Percentiles rank a stretch among this genome's conserved stretches.
Conservation (phyloP, 2,888 invertebrate genomes). For the Clanis bilineata region DNA sequence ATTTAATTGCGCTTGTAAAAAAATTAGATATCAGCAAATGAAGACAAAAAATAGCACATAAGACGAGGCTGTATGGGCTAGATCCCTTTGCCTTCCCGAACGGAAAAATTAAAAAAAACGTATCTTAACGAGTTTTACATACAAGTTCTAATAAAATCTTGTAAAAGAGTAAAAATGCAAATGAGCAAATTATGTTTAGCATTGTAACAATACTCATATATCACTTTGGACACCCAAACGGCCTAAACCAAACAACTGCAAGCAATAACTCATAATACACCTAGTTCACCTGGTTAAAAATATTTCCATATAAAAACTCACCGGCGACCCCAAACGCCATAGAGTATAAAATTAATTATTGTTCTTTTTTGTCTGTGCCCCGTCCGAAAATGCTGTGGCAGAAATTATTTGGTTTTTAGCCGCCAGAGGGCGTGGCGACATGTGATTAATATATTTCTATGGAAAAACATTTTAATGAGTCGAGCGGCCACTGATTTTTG, state of each 20-base stretch:
- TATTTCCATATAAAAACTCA: conserved; percentile 37
- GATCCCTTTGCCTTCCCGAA: too few relatives aligned
- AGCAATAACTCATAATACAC: conserved; percentile 48
- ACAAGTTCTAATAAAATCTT: too few relatives aligned
- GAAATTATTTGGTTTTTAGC: conserved; percentile 81
- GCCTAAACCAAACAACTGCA: neutral
- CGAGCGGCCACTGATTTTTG: conserved; percentile 46
- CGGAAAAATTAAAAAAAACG: neutral
- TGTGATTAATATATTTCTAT: conserved; percentile 79
- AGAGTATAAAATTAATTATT: conserved; percentile 73
- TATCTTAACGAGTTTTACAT: neutral
- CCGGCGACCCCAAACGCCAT: conserved; percentile 60
- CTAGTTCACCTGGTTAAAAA: conserved; percentile 51
- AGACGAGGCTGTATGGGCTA: too few relatives aligned
- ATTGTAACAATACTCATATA: neutral
- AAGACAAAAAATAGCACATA: too few relatives aligned
- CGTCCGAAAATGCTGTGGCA: conserved; percentile 67
- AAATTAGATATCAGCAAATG: too few relatives aligned
- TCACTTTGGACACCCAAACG: neutral
- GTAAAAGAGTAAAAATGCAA: neutral
- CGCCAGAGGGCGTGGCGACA: conserved; percentile 68
- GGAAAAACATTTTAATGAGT: conserved; percentile 73
- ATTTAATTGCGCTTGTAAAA: too few relatives aligned
- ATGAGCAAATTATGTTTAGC: neutral
- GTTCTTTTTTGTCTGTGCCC: conserved; percentile 58